Base-by-base conservation (phyloP, 2,888 invertebrate species). In the Druceiella hillmani region DNA sequence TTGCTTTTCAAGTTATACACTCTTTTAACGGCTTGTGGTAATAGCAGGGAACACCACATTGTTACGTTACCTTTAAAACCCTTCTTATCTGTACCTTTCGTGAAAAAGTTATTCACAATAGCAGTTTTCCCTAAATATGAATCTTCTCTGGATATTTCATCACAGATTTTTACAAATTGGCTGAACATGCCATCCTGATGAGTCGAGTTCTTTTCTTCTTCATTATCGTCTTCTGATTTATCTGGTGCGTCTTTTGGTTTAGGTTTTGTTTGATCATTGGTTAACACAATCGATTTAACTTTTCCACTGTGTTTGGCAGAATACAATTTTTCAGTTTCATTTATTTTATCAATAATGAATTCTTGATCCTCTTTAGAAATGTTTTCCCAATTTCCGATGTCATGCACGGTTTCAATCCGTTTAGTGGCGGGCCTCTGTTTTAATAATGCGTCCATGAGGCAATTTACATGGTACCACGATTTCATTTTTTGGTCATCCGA, bases 1-100 rank as follows among this genome's bases (percentile, higher is more conserved):
- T 92, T 93, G 56, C 86, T 91, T 67, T 92, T 90, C 32, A 97
- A 66, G 67, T 95, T 94, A 58, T 94, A 97, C 17, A 93, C 80
- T 43, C 89, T 72, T 59, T 91, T 90, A 9, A 81, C 76, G 15
- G 83, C 83, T 30, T 82, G 84, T 0, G 94, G 95, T 33, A 95
- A 64, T 13, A 95, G 62, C 47, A 93, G 62, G 52, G 84, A 83
- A 56, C 90, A 79, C 87, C 92, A 86, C 27, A 91, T 64, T 28
- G 78, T 68, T 16, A 87, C 58, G 59, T 93, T 83, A 2, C 93
- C 87, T 54, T 82, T 74, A 56, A 89, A 93, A 6, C 74, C 67
- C 22, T 67, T 77, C 54, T 75, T 63, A 58, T 75, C 70, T 10
- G 63, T 61, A 2, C 79, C 79, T 52, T 76, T 74, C 2, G 67